A percentile compares a stretch with the other conserved stretches of the same genome.
These are phyloP conservation scores for Okapia johnstoni DNA, from an alignment of 2,113 vertebrate genomes.

Conservation along the genomic window DNA sequence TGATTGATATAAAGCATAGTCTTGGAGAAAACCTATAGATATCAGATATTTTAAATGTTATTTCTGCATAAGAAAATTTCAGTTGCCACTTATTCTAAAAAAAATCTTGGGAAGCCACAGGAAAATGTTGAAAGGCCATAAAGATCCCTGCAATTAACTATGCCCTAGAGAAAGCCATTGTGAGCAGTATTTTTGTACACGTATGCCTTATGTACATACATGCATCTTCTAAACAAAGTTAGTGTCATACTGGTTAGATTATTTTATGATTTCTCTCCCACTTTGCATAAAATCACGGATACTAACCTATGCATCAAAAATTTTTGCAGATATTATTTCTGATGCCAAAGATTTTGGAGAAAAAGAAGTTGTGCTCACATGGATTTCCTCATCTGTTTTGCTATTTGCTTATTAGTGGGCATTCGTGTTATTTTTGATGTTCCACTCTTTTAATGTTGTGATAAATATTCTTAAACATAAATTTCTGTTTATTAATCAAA, in stretches of 20 bases:
- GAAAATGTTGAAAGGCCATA: background rate
- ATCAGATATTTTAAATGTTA: background rate
- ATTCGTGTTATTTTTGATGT: background rate
- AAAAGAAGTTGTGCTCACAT: background rate
- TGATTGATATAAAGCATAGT: conserved; percentile 6
- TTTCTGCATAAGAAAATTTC: conserved; percentile 26
- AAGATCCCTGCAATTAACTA: background rate
- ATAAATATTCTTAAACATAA: background rate
- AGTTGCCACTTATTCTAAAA: background rate
- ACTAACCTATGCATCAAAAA: background rate
- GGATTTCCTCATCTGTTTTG: background rate
- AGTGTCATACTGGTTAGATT: background rate
- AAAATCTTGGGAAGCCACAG: background rate
- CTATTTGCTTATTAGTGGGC: background rate
- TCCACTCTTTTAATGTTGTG: background rate
- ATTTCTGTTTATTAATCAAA: conserved; percentile 13
- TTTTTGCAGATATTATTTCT: background rate
- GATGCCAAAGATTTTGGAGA: background rate
- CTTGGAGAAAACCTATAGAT: background rate
- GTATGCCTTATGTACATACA: background rate
- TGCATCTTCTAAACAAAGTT: background rate
- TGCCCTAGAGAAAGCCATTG: background rate
- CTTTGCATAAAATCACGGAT: background rate
- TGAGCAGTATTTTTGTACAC: background rate
- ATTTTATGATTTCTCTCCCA: background rate